Evolutionary conservation across 2,888 invertebrate species (phyloP), one percentile per base, ranked within the genome.

Genomic region (Keiferia lycopersicella): DNA sequence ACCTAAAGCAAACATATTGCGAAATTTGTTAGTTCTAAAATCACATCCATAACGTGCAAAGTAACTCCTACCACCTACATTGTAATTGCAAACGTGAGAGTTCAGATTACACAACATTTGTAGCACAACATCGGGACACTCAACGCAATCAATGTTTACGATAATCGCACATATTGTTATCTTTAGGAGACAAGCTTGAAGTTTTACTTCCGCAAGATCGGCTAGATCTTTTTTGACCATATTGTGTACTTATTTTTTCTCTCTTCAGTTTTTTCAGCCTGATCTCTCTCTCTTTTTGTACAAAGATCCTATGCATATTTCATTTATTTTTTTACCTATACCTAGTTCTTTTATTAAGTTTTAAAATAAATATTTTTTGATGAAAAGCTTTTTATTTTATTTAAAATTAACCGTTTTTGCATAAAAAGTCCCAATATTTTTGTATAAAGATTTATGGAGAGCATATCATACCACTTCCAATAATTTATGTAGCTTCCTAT

Each of bases 141-240:
- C 57, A 38, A 16, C 68, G 69, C 74, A 74, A 76, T 51, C 66
- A 66, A 75, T 71, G 72, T 79, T 79, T 79, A 79, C 72, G 75
- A 73, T 79, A 74, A 78, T 79, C 71, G 73, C 69, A 30, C 58
- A 51, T 30, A 59, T 58, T 65, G 67, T 74, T 72, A 72, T 71
- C 73, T 71, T 67, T 68, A 67, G 68, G 69, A 73, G 69, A 69
- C 20, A 11, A 12, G 18, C 66, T 68, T 26, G 64, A 51, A 12
- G 4, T 16, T 45, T 45, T 6, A n/a, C 45, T 45, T 45, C n/a
- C 45, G n/a, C n/a, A 6, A 45, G 4, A 45, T n/a, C 45, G 6
- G 30, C 30, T n/a, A n/a, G n/a, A n/a, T n/a, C 26, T 26, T 26
- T 6, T 26, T 6, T 4, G 2, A 26, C 26, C 26, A 26, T 4